Evolutionary conservation across 2,888 invertebrate genomes (phyloP).

Genomic region (Sturmia bella): DNA sequence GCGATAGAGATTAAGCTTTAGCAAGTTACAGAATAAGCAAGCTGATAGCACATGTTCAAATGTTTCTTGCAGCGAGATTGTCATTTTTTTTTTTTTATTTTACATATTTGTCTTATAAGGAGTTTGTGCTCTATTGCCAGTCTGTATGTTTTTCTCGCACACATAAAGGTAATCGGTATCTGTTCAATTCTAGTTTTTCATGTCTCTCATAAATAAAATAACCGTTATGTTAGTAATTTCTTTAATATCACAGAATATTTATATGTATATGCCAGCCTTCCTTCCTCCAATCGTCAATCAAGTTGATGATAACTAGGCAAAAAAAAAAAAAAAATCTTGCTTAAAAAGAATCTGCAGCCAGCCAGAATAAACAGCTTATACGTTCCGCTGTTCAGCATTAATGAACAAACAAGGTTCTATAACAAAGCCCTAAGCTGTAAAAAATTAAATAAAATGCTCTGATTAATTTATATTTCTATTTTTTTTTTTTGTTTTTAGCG

Average conservation of each 20-base stretch:
- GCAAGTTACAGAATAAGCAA: too few relatives aligned
- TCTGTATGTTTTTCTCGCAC: too few relatives aligned
- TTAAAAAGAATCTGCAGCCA: background rate
- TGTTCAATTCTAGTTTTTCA: background rate
- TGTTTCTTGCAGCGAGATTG: too few relatives aligned
- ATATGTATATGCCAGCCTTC: background rate
- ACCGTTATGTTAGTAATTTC: conserved; percentile 2
- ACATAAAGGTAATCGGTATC: background rate
- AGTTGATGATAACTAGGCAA: background rate
- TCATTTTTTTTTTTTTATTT: too few relatives aligned
- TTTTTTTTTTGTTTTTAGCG: background rate
- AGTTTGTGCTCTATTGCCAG: too few relatives aligned
- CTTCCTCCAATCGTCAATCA: conserved; percentile 14
- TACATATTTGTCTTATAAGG: too few relatives aligned
- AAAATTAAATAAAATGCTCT: conserved; percentile 39
- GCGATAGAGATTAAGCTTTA: too few relatives aligned
- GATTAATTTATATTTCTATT: conserved; percentile 39
- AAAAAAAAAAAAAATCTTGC: too few relatives aligned
- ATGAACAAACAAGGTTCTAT: conserved; percentile 5
- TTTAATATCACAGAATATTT: background rate
- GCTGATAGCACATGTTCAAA: too few relatives aligned
- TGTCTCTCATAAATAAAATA: background rate
- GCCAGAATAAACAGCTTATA: background rate
- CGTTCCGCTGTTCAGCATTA: conserved; percentile 3
- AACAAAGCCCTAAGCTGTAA: conserved; percentile 37